These are phyloP conservation scores for Papilio glaucus DNA, from an alignment of 1,140 invertebrate species.

Conservation along the genomic window DNA sequence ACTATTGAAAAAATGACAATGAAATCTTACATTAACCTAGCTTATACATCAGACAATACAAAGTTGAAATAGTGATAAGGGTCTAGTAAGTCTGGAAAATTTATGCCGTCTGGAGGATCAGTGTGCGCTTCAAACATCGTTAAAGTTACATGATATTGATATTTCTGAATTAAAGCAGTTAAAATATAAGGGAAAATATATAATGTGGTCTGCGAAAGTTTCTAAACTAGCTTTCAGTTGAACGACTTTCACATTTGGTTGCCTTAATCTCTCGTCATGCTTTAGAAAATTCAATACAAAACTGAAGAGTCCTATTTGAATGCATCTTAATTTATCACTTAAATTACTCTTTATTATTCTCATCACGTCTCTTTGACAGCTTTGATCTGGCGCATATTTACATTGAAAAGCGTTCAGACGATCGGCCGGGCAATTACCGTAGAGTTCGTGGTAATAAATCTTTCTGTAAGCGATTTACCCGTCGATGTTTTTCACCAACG, in stretches of 20 bases:
- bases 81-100: no score
- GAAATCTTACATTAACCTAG: no score
- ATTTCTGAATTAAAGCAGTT: no score
- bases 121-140: no score
- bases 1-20: no score
- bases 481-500: conserved; percentile 29
- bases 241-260: not conserved
- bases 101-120: no score
- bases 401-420: conserved; percentile 42
- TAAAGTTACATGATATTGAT: no score
- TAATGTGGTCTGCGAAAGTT: no score
- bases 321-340: conserved; percentile 30
- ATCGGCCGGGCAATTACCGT: conserved; percentile 47
- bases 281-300: conserved; percentile 1
- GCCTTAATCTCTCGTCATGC: not conserved
- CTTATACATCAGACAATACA: no score
- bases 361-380: conserved; percentile 26
- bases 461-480: conserved; percentile 43
- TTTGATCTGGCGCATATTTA: conserved; percentile 34
- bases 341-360: conserved; percentile 33
- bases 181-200: no score
- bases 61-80: no score
- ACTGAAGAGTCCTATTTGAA: not conserved
- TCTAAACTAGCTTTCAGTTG: no score
- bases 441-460: conserved; percentile 48